Conservation (phyloP, 2,888 invertebrate genomes). For the Latrodectus hesperus region DNA sequence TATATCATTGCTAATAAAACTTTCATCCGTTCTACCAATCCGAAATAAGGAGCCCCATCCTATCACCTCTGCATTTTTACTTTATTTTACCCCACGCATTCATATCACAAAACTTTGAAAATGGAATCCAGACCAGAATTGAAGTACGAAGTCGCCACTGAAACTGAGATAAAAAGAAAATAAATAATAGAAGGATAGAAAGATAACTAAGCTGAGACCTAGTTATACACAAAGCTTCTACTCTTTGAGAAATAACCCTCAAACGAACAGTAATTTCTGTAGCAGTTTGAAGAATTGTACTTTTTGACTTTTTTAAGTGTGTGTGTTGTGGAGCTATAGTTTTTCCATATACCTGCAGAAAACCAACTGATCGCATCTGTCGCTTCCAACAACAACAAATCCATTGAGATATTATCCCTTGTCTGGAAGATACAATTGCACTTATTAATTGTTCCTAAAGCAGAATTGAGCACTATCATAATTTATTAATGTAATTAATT, state of each 20-base stretch:
- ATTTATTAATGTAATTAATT: too few species aligned
- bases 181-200: constrained; percentile 26
- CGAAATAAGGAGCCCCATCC: constrained; percentile 20
- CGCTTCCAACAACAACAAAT: constrained; percentile 42
- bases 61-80: constrained; percentile 4
- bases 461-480: background rate
- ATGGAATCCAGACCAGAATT: constrained; percentile 68
- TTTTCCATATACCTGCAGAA: constrained; percentile 36
- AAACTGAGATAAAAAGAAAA: constrained; percentile 42
- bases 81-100: constrained; percentile 27
- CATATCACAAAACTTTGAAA: constrained; percentile 62
- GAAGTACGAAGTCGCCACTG: constrained; percentile 66
- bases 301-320: constrained; percentile 33
- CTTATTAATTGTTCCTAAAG: constrained; percentile 34
- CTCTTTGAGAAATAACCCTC: background rate
- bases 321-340: constrained; percentile 55
- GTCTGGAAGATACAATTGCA: constrained; percentile 37
- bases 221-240: constrained; percentile 19
- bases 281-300: constrained; percentile 29
- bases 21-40: constrained; percentile 55
- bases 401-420: constrained; percentile 58
- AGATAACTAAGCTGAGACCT: constrained; percentile 51
- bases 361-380: constrained; percentile 39
- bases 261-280: constrained; percentile 56
- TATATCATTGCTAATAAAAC: constrained; percentile 62